These are phyloP conservation scores for Orchesella flavescens DNA, from an alignment of 2,888 invertebrate species.

Conservation along the genomic window DNA sequence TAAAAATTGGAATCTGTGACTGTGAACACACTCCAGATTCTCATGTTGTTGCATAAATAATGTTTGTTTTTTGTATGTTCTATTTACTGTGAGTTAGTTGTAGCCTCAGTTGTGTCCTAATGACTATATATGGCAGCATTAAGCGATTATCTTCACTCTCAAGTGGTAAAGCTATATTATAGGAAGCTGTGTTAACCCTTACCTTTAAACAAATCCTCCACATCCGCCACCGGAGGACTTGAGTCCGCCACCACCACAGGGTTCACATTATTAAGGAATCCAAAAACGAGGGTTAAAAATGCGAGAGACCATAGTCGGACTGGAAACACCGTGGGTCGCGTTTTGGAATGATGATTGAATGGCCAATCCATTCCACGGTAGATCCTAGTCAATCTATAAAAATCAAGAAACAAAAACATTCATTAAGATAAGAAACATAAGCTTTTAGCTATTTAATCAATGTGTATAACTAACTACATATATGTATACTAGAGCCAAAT, in stretches of 20 bases:
- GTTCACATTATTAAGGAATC: conserved; percentile 62
- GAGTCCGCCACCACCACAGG: conserved; percentile 69
- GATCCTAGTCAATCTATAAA: conserved; percentile 71
- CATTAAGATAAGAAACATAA: neutral
- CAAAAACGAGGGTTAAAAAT: conserved; percentile 69
- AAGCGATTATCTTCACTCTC: neutral
- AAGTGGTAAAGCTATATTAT: too few species aligned
- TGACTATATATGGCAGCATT: neutral
- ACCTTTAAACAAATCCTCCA: conserved; percentile 72
- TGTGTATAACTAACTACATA: neutral
- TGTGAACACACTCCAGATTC: neutral
- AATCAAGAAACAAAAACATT: conserved; percentile 26
- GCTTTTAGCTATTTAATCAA: neutral
- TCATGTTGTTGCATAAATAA: neutral
- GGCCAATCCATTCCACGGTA: conserved; percentile 72
- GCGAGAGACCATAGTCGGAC: conserved; percentile 68
- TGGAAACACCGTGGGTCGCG: conserved; percentile 70
- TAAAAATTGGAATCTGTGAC: conserved; percentile 2
- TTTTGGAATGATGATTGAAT: conserved; percentile 72
- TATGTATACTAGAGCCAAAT: too few species aligned
- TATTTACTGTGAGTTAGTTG: too few species aligned
- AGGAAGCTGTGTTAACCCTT: conserved; percentile 24
- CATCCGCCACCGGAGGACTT: conserved; percentile 72
- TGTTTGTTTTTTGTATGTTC: neutral
- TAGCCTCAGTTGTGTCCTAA: neutral